These are phyloP conservation scores for Eulemur rufifrons DNA, from an alignment of 2,113 vertebrate genomes.

Conservation along the genomic window DNA sequence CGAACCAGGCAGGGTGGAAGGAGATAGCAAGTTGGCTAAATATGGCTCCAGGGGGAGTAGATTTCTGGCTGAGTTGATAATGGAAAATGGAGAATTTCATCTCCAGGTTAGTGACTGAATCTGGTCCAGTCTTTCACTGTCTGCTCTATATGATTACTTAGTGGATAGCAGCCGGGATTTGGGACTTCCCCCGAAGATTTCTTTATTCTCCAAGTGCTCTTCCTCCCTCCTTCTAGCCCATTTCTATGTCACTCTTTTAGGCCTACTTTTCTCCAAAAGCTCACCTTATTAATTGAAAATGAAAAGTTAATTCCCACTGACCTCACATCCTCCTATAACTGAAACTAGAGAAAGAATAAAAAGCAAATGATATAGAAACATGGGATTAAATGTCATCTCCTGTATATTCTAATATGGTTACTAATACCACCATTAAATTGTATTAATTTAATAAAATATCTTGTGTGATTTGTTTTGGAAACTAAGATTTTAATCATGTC, in stretches of 20 bases:
- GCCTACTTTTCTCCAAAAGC: neutral
- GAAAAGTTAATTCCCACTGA: conserved; percentile 44
- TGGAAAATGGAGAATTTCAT: conserved; percentile 73
- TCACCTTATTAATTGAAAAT: conserved; percentile 35
- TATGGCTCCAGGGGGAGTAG: conserved; percentile 69
- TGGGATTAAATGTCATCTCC: neutral
- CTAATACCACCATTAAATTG: neutral
- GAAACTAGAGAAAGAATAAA: conserved; percentile 44
- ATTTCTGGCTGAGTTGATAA: conserved; percentile 74
- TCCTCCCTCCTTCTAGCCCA: neutral
- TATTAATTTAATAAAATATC: conserved; percentile 5
- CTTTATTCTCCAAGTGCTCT: neutral
- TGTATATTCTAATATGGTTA: neutral
- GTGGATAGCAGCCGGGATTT: conserved; percentile 36
- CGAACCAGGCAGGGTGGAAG: conserved; percentile 53
- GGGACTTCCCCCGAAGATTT: neutral
- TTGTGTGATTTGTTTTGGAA: conserved; percentile 38
- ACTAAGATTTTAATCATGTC: neutral
- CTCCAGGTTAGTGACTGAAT: conserved; percentile 71
- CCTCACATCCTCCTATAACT: neutral
- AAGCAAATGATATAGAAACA: neutral
- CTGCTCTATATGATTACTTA: conserved; percentile 39
- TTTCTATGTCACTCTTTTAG: neutral
- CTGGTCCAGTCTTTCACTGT: conserved; percentile 59
- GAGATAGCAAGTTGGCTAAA: conserved; percentile 61